Evolutionary conservation across 2,888 invertebrate species (phyloP).

Genomic region (Exocentrus adspersus): DNA sequence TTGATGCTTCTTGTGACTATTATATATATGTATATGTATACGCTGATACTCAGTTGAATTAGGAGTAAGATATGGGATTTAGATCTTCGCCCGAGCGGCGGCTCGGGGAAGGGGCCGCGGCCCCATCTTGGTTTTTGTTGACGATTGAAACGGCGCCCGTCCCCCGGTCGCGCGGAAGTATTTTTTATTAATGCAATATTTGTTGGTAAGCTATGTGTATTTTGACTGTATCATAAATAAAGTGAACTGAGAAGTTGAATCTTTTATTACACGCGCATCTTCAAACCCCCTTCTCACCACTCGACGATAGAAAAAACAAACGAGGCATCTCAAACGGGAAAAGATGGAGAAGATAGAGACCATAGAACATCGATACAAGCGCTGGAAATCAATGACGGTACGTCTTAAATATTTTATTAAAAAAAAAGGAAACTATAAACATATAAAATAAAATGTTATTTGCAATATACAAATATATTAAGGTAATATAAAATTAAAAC

Average conservation of each 20-base stretch:
- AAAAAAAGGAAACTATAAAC: conserved; percentile 25
- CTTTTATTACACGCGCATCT: conserved; percentile 2
- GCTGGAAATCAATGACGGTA: no score
- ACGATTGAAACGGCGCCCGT: conserved; percentile 24
- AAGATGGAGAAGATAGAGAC: no score
- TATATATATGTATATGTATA: conserved; percentile 63
- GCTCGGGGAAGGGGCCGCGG: background rate
- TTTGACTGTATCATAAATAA: conserved; percentile 61
- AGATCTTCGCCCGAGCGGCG: conserved; percentile 14
- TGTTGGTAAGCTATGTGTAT: conserved; percentile 62
- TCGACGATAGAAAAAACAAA: no score
- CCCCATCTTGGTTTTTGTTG: background rate
- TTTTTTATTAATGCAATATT: conserved; percentile 62
- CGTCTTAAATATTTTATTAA: conserved; percentile 15
- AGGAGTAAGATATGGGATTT: conserved; percentile 29
- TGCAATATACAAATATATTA: conserved; percentile 21
- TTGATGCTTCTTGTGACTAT: conserved; percentile 61
- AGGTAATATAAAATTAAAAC: conserved; percentile 8
- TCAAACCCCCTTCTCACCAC: background rate
- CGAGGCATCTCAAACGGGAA: no score
- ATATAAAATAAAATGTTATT: conserved; percentile 24
- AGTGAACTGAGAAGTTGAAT: conserved; percentile 46
- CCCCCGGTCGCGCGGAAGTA: conserved; percentile 43
- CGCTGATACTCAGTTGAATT: conserved; percentile 59
- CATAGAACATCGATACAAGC: background rate